Evolutionary conservation across 2,888 invertebrate genomes (phyloP), one percentile per base, ranked within the genome.

Genomic region (Acronicta leporina): DNA sequence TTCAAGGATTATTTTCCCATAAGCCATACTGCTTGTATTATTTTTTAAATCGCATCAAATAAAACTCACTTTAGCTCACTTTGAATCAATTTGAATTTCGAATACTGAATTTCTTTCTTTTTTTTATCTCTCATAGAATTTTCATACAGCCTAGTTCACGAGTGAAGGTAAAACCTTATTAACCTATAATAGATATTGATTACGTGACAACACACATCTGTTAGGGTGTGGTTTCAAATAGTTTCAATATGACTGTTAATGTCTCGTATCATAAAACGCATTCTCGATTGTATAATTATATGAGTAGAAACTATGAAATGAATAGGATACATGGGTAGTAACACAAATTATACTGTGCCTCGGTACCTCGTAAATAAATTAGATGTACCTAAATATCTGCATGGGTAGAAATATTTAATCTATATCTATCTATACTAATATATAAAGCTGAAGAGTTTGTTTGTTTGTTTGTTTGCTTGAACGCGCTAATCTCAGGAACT

Each of bases 111-210:
- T 38, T 6, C 6, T 20, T 2, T 20, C 4, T 20, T 20, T n/a
- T 38, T 6, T 38, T 38, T 38, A 8, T 38, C 2, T 25, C 35
- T 25, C 42, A 25, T 25, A 15, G 59, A 33, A 48, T 46, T 42
- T 53, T 66, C 44, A 65, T 66, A 64, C 43, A 53, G 53, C 25
- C 45, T 60, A 43, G 67, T 40, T 45, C 61, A 60, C 61, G 25
- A 53, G 67, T 43, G 60, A 60, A 65, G 45, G 49, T 65, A 67
- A 66, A 67, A 49, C 65, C 65, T 67, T 67, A 66, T 66, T 66
- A 66, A 54, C 65, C 65, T 67, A 67, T 66, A 54, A 67, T 66
- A 40, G 42, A 35, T 66, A 66, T 66, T 66, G 65, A 66, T 66
- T 67, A 53, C 42, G 52, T 38, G 65, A 60, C 65, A 67, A 67